Conservation (phyloP, 2,888 invertebrate species). For the Leucophenga maculata region DNA sequence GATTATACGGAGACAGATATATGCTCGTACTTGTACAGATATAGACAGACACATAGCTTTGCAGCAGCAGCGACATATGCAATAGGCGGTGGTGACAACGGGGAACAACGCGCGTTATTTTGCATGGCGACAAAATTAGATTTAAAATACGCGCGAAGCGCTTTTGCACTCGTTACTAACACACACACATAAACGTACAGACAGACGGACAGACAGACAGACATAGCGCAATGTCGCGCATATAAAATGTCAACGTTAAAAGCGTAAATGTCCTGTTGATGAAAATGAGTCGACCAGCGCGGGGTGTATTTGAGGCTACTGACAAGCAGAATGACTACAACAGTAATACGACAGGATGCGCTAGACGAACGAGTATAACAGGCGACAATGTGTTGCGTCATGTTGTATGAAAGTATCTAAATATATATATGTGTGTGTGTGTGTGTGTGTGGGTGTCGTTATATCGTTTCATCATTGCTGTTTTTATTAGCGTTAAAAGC, state of each 20-base stretch:
- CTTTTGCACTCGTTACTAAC: not conserved
- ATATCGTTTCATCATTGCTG: slow-evolving; percentile 31
- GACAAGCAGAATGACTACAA: not conserved
- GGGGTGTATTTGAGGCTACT: slow-evolving; percentile 21
- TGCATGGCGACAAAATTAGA: slow-evolving; percentile 61
- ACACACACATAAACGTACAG: not conserved
- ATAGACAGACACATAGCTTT: not conserved
- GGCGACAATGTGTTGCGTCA: slow-evolving; percentile 13
- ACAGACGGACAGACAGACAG: not conserved
- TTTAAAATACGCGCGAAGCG: slow-evolving; percentile 52
- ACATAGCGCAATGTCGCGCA: slow-evolving; percentile 31
- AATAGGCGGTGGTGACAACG: not conserved
- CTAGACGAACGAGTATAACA: not conserved
- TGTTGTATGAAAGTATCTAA: not conserved
- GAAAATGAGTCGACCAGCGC: slow-evolving; percentile 46
- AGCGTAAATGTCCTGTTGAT: slow-evolving; percentile 44
- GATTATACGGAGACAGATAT: slow-evolving; percentile 56
- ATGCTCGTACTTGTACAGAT: not conserved
- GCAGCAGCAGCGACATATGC: not conserved
- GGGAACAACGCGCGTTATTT: slow-evolving; percentile 44
- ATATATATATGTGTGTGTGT: not conserved
- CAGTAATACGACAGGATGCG: not conserved
- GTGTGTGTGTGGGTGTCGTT: not conserved
- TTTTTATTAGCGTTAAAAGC: slow-evolving; percentile 43
- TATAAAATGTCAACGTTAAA: slow-evolving; percentile 54